phyloP scores from a whole-genome alignment of 1,140 invertebrate genomes.

The Samia ricini region DNA sequence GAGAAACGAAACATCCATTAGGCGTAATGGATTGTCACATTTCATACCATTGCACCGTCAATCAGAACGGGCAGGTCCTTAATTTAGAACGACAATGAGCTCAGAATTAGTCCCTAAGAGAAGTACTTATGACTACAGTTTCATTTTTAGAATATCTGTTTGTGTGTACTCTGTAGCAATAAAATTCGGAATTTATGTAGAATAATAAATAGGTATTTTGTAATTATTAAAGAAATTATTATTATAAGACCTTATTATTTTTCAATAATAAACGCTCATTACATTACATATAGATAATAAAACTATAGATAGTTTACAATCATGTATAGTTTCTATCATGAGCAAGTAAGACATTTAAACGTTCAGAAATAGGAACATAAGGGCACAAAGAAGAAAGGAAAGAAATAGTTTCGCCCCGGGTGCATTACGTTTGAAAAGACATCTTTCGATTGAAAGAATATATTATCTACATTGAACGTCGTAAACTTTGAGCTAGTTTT shows the following conservation, averaged over 20 bases:
- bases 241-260: no score
- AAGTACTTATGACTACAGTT: constrained; percentile 10
- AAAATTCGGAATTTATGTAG: no score
- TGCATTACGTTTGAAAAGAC: constrained; percentile 5
- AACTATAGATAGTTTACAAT: no score
- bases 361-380: not conserved
- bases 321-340: not conserved
- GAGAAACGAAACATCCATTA: constrained; percentile 24
- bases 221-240: no score
- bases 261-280: no score
- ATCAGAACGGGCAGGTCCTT: constrained; percentile 21
- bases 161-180: no score
- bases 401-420: not conserved
- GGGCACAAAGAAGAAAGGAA: not conserved
- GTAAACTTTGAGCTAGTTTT: constrained; percentile 8
- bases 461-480: constrained; percentile 5
- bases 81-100: constrained; percentile 25
- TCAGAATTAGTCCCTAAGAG: constrained; percentile 22
- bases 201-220: no score
- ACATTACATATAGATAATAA: no score
- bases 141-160: constrained; percentile 7
- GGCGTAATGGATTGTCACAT: constrained; percentile 29
- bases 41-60: constrained; percentile 20
- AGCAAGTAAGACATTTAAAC: not conserved
- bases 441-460: constrained; percentile 9